Evolutionary conservation across 2,113 vertebrate genomes (phyloP).

Genomic region (Chaetura pelagica): DNA sequence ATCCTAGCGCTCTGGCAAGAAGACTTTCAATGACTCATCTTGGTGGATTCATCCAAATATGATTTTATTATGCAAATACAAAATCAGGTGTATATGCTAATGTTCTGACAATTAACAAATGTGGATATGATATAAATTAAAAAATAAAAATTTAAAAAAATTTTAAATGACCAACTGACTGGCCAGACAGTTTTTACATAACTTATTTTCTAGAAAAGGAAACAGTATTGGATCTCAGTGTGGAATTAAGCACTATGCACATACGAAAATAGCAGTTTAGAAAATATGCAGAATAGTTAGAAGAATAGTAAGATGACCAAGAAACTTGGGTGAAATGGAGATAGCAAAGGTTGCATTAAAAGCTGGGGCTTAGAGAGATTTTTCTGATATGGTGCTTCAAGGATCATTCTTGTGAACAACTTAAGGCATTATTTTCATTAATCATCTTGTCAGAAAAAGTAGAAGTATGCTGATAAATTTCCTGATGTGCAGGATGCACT

Average conservation of each 20-base stretch:
- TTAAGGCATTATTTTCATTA: not conserved
- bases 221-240: too few species aligned
- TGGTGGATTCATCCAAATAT: not conserved
- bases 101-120: not conserved
- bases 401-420: not conserved
- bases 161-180: not conserved
- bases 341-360: not conserved
- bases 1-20: not conserved
- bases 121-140: not conserved
- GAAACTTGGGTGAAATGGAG: not conserved
- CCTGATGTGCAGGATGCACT: not conserved
- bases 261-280: not conserved
- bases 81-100: not conserved
- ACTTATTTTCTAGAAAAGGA: too few species aligned
- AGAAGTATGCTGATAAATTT: not conserved
- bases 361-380: not conserved
- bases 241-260: not conserved
- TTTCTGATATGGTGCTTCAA: not conserved
- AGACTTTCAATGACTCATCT: not conserved
- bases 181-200: not conserved
- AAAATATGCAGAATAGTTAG: not conserved
- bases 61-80: not conserved
- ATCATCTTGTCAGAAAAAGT: not conserved
- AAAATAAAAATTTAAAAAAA: too few species aligned
- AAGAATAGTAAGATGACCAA: not conserved